A percentile compares a stretch with the other conserved stretches of the same genome.
These are phyloP conservation scores for Salpingus planirostris DNA, from an alignment of 2,888 invertebrate genomes.

Conservation along the genomic window DNA sequence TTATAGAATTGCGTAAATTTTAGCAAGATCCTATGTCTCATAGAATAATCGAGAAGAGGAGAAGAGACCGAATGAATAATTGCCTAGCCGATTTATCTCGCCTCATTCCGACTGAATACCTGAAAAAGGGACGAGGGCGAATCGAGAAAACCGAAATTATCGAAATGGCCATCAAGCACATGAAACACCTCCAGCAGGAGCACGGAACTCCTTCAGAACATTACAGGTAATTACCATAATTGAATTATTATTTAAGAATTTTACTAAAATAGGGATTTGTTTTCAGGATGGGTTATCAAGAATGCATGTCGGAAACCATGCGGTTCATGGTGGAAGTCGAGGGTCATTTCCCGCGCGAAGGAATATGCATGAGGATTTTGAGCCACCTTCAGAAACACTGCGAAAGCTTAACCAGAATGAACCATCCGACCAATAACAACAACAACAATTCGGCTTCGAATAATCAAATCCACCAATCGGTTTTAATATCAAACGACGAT, in stretches of 20 bases:
- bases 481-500: too few species aligned
- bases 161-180: slow-evolving; percentile 93
- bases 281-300: slow-evolving; percentile 71
- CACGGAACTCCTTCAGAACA: slow-evolving; percentile 37
- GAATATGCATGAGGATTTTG: slow-evolving; percentile 70
- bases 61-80: slow-evolving; percentile 95
- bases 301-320: slow-evolving; percentile 83
- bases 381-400: slow-evolving; percentile 79
- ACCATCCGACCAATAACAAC: slow-evolving; percentile 25
- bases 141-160: slow-evolving; percentile 98
- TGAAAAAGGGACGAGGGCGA: slow-evolving; percentile 90
- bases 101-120: slow-evolving; percentile 84
- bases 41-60: slow-evolving; percentile 90
- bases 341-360: slow-evolving; percentile 70
- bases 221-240: slow-evolving; percentile 27
- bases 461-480: too few species aligned
- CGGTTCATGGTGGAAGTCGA: slow-evolving; percentile 82
- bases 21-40: slow-evolving; percentile 97
- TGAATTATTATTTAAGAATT: too few species aligned
- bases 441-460: too few species aligned
- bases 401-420: slow-evolving; percentile 47
- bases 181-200: slow-evolving; percentile 77
- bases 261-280: not conserved
- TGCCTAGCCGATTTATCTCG: slow-evolving; percentile 89
- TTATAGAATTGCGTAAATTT: slow-evolving; percentile 18